phyloP scores from a whole-genome alignment of 2,888 invertebrate species.

The Phortica magna region DNA sequence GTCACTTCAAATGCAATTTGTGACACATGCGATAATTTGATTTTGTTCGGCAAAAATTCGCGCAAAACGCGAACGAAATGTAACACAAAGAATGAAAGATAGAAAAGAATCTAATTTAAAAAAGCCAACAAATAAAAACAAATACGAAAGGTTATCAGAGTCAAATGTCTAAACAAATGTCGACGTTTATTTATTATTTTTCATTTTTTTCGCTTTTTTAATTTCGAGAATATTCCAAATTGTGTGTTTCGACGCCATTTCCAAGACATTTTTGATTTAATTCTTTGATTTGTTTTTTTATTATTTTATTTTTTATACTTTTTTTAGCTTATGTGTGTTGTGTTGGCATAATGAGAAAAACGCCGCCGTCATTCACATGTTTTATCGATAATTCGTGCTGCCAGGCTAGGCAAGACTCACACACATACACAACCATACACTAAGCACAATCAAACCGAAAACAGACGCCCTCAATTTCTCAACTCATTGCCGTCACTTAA shows the following conservation, averaged over 20 bases:
- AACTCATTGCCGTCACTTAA: conserved; percentile 1
- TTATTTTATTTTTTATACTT: conserved; percentile 8
- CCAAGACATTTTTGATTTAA: neutral
- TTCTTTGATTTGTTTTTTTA: neutral
- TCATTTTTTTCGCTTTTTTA: conserved; percentile 48
- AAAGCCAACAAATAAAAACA: conserved; percentile 48
- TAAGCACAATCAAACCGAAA: neutral
- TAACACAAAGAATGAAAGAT: conserved; percentile 31
- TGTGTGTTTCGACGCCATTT: conserved; percentile 13
- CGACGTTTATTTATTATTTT: conserved; percentile 48
- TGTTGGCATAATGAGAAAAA: conserved; percentile 23
- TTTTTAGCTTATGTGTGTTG: conserved; percentile 26
- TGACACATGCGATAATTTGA: conserved; percentile 70
- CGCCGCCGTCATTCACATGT: conserved; percentile 50
- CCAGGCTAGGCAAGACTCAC: neutral
- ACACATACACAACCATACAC: conserved; percentile 22
- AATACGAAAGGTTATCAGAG: conserved; percentile 3
- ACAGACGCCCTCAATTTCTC: neutral
- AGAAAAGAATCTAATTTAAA: neutral
- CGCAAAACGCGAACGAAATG: conserved; percentile 40
- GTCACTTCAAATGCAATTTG: conserved; percentile 56
- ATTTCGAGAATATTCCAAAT: conserved; percentile 47
- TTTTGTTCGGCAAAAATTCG: conserved; percentile 44
- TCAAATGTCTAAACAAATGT: conserved; percentile 41
- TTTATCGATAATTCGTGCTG: conserved; percentile 64